These are phyloP conservation scores for Myopa tessellatipennis DNA, from an alignment of 2,888 invertebrate species.

Conservation along the genomic window DNA sequence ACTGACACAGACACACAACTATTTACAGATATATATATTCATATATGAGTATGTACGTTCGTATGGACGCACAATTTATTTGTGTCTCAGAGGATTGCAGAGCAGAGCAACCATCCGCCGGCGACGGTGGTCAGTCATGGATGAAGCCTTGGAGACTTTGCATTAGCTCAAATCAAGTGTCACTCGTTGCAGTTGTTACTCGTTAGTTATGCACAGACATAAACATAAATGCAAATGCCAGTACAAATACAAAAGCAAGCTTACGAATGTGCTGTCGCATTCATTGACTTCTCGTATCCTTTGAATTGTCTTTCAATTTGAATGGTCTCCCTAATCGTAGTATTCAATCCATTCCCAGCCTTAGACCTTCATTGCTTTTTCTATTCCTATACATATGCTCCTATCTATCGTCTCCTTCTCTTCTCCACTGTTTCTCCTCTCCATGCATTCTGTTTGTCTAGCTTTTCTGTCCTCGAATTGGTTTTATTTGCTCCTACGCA, in stretches of 20 bases:
- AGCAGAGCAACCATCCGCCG: background rate
- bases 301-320: no score
- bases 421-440: background rate
- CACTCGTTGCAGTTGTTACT: constrained; percentile 28
- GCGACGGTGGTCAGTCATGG: background rate
- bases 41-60: background rate
- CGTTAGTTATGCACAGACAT: constrained; percentile 32
- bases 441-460: background rate
- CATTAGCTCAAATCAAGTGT: background rate
- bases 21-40: background rate
- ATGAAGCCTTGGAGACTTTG: background rate
- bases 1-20: background rate
- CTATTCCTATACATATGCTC: background rate
- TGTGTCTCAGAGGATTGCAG: constrained; percentile 2
- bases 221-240: background rate
- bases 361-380: no score
- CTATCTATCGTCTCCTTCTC: background rate
- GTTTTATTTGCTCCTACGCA: background rate
- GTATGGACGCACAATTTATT: constrained; percentile 6
- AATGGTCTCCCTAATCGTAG: no score
- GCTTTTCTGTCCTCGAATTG: background rate
- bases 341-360: no score
- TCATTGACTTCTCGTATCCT: constrained; percentile 14
- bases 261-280: background rate
- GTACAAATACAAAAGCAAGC: background rate